Conservation (phyloP, 2,888 invertebrate species). For the Geophilus truncorum region DNA sequence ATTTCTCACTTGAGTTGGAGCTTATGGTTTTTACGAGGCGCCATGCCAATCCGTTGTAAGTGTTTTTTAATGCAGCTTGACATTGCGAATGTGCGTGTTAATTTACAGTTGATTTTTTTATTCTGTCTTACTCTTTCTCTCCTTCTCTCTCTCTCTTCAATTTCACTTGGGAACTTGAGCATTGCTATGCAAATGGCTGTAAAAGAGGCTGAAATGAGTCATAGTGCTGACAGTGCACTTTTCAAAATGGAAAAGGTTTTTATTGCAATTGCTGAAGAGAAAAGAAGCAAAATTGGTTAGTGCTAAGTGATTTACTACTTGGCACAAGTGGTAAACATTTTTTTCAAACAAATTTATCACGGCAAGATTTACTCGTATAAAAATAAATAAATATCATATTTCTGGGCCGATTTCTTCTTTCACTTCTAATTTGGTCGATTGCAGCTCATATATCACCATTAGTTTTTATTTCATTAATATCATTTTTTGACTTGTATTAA, state of each 20-base stretch:
- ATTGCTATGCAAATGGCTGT: slow-evolving; percentile 21
- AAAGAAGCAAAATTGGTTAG: background rate
- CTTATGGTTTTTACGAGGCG: background rate
- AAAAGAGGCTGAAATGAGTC: slow-evolving; percentile 27
- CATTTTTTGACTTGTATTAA: background rate
- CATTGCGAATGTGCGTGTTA: slow-evolving; percentile 19
- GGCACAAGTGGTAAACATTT: slow-evolving; percentile 12
- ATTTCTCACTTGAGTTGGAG: background rate
- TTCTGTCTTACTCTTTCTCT: background rate
- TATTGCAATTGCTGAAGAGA: slow-evolving; percentile 1
- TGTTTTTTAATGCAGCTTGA: slow-evolving; percentile 25
- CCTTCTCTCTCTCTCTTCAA: background rate
- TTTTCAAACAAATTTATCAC: background rate
- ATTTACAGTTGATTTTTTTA: background rate
- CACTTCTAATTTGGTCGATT: no score
- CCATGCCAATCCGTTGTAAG: slow-evolving; percentile 21
- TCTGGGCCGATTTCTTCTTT: no score
- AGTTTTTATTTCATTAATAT: no score
- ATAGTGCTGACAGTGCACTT: slow-evolving; percentile 27
- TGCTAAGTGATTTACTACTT: slow-evolving; percentile 21
- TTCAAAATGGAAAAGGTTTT: slow-evolving; percentile 27
- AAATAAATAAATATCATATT: no score
- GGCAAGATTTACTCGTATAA: background rate
- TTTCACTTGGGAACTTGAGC: slow-evolving; percentile 18
- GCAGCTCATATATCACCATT: no score